Conservation (phyloP, 2,888 invertebrate genomes). For the Beris chalybata region DNA sequence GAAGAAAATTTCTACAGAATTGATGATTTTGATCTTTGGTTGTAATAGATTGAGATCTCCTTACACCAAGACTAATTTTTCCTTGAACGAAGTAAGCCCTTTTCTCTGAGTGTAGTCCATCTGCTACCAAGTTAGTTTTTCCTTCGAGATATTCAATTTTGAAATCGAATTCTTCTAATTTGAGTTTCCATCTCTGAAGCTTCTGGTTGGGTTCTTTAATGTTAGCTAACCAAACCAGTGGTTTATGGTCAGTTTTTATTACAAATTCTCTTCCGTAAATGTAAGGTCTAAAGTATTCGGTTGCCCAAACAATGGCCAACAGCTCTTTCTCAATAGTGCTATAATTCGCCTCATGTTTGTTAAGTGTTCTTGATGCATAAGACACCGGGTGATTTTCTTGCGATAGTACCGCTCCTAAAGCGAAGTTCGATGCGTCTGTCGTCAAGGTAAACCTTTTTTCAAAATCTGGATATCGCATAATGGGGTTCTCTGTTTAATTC, state of each 20-base stretch:
- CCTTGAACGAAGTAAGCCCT: too few relatives aligned
- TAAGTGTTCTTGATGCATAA: constrained; percentile 33
- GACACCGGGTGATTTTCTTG: constrained; percentile 44
- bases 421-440: constrained; percentile 44
- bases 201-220: too few relatives aligned
- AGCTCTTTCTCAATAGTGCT: constrained; percentile 38
- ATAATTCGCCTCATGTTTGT: constrained; percentile 42
- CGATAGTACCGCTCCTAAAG: constrained; percentile 43
- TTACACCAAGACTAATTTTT: too few relatives aligned
- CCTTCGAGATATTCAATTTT: neutral
- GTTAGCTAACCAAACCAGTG: neutral
- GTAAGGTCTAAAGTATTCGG: constrained; percentile 48
- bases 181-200: too few relatives aligned
- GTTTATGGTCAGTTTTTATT: constrained; percentile 5
- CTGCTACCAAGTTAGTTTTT: neutral
- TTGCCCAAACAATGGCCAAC: constrained; percentile 46
- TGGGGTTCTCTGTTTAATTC: too few relatives aligned
- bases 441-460: constrained; percentile 44
- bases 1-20: too few relatives aligned
- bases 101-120: too few relatives aligned
- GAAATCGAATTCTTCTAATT: too few relatives aligned
- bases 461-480: constrained; percentile 45
- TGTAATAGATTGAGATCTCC: too few relatives aligned
- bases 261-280: constrained; percentile 38
- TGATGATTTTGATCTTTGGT: too few relatives aligned